A percentile compares a stretch with the other conserved stretches of the same genome.
These are phyloP conservation scores for Uria lomvia DNA, from an alignment of 2,113 vertebrate species.

Conservation along the genomic window DNA sequence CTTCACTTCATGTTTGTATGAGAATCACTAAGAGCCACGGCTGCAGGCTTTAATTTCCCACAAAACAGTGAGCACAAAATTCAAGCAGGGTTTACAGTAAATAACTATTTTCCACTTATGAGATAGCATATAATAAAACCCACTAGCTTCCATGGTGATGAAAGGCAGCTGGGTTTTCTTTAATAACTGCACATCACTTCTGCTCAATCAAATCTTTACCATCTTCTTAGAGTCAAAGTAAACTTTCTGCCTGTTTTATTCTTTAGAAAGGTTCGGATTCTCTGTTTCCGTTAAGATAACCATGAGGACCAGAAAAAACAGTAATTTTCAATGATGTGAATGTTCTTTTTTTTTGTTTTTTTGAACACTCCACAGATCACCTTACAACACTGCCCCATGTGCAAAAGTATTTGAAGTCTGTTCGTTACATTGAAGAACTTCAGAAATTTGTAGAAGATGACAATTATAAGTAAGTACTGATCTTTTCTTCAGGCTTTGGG, in stretches of 20 bases:
- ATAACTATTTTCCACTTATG: neutral
- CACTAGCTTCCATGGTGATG: neutral
- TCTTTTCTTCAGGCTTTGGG: neutral
- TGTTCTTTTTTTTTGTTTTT: neutral
- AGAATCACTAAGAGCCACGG: neutral
- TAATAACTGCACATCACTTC: neutral
- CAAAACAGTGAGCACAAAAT: neutral
- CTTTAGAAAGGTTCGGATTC: neutral
- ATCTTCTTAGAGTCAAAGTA: neutral
- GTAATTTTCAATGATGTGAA: neutral
- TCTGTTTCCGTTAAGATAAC: neutral
- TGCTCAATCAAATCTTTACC: neutral
- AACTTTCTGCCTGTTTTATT: neutral
- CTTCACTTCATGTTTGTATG: neutral
- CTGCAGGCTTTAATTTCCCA: neutral
- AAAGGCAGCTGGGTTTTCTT: neutral
- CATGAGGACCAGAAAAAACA: neutral
- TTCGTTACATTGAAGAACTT: conserved; percentile 94
- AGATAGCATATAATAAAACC: neutral
- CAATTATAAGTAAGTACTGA: conserved; percentile 90
- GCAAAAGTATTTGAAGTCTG: conserved; percentile 93
- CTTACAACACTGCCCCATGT: conserved; percentile 88
- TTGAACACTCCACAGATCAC: conserved; percentile 74
- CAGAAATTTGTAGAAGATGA: conserved; percentile 97
- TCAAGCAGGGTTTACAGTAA: neutral